Conservation (phyloP, 2,888 invertebrate species). For the Coleophora flavipennella region DNA sequence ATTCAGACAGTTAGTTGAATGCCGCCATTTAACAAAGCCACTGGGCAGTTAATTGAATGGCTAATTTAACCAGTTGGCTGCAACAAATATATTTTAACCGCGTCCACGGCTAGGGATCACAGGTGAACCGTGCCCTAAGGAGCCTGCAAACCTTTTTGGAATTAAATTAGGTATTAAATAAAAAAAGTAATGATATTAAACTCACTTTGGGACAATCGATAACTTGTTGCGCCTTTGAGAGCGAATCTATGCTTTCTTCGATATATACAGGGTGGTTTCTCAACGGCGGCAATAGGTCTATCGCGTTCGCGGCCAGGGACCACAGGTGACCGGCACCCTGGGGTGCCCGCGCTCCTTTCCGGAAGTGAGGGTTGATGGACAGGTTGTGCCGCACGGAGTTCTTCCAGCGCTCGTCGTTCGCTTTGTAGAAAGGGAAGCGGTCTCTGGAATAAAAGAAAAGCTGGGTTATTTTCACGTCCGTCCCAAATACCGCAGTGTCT, state of each 20-base stretch:
- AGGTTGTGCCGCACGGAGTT: constrained; percentile 93
- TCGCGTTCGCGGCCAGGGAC: constrained; percentile 81
- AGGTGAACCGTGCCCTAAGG: too few species aligned
- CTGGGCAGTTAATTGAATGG: too few species aligned
- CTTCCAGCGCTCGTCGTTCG: constrained; percentile 93
- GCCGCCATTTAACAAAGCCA: too few species aligned
- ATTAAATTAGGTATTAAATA: too few species aligned
- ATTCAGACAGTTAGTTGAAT: too few species aligned
- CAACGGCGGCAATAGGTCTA: constrained; percentile 52
- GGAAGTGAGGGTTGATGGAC: constrained; percentile 93
- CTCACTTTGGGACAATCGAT: constrained; percentile 55
- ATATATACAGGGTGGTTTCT: constrained; percentile 30
- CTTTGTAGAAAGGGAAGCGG: constrained; percentile 90
- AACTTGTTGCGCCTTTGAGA: constrained; percentile 24
- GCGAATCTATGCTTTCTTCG: constrained; percentile 29
- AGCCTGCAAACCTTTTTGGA: too few species aligned
- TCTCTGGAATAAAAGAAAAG: constrained; percentile 71
- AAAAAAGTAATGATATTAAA: too few species aligned
- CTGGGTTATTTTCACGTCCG: too few species aligned
- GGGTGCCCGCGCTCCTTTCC: constrained; percentile 86
- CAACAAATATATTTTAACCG: too few species aligned
- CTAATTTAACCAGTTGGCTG: too few species aligned
- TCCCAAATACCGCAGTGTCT: too few species aligned
- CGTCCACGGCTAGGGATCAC: too few species aligned
- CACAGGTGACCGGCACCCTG: constrained; percentile 93